phyloP scores from a whole-genome alignment of 2,113 vertebrate genomes.

The Nerophis lumbriciformis region DNA sequence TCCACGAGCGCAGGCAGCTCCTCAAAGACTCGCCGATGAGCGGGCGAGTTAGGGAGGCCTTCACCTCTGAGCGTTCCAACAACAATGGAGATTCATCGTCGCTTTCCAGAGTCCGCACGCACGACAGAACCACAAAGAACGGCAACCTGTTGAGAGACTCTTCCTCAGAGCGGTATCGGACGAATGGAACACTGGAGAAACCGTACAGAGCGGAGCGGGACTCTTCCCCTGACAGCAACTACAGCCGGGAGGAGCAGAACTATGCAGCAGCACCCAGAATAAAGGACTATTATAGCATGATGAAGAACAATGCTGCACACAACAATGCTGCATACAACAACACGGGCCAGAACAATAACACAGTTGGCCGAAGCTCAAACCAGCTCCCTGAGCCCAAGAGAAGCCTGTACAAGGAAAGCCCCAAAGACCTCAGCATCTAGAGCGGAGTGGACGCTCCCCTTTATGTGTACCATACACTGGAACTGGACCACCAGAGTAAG shows the following conservation, averaged over 20 bases:
- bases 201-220: slow-evolving; percentile 58
- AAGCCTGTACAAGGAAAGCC: slow-evolving; percentile 88
- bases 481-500: slow-evolving; percentile 54
- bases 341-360: slow-evolving; percentile 59
- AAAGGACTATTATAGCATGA: slow-evolving; percentile 76
- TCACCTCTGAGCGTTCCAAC: slow-evolving; percentile 59
- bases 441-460: slow-evolving; percentile 48
- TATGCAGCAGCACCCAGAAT: slow-evolving; percentile 67
- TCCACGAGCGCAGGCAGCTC: slow-evolving; percentile 46
- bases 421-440: slow-evolving; percentile 96
- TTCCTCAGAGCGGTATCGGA: slow-evolving; percentile 45
- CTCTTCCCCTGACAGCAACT: slow-evolving; percentile 72
- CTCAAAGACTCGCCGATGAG: slow-evolving; percentile 57
- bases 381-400: slow-evolving; percentile 81
- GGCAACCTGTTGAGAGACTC: slow-evolving; percentile 63
- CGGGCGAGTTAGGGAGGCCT: slow-evolving; percentile 41
- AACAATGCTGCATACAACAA: slow-evolving; percentile 65
- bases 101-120: slow-evolving; percentile 50
- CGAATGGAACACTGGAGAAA: slow-evolving; percentile 65
- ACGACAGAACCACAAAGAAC: slow-evolving; percentile 62
- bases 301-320: slow-evolving; percentile 72
- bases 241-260: slow-evolving; percentile 69
- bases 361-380: slow-evolving; percentile 58
- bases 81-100: slow-evolving; percentile 48
- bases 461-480: slow-evolving; percentile 64